These are phyloP conservation scores for Leucoma salicis DNA, from an alignment of 2,888 invertebrate species.

Conservation along the genomic window DNA sequence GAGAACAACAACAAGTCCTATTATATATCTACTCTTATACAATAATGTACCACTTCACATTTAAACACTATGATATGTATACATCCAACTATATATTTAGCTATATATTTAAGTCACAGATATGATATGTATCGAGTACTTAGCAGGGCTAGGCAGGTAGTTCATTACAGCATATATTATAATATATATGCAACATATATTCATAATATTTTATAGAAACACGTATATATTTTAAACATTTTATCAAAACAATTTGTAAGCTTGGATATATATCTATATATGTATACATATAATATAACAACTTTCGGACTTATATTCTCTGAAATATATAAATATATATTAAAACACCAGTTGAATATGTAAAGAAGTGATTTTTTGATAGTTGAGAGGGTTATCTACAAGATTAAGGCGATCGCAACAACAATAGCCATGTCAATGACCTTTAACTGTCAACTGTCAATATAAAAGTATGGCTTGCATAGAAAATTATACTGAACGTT, in stretches of 20 bases:
- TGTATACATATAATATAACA: slow-evolving; percentile 27
- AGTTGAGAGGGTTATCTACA: background rate
- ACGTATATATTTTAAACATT: slow-evolving; percentile 17
- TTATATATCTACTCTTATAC: slow-evolving; percentile 59
- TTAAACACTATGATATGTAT: slow-evolving; percentile 43
- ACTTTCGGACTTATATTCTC: slow-evolving; percentile 25
- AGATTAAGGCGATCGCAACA: background rate
- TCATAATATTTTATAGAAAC: slow-evolving; percentile 9
- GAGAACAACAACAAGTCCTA: slow-evolving; percentile 75
- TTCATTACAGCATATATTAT: slow-evolving; percentile 36
- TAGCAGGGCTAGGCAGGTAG: slow-evolving; percentile 39
- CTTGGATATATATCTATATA: slow-evolving; percentile 9
- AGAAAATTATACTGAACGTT: background rate
- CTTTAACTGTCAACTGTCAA: background rate
- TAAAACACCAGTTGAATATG: background rate
- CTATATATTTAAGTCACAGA: slow-evolving; percentile 44
- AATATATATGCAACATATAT: slow-evolving; percentile 26
- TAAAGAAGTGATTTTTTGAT: background rate
- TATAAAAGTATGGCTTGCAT: background rate
- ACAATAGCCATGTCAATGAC: background rate
- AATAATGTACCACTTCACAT: slow-evolving; percentile 45
- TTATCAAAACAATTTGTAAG: slow-evolving; percentile 34
- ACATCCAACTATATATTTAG: background rate
- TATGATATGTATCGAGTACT: slow-evolving; percentile 55
- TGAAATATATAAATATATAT: slow-evolving; percentile 11